Evolutionary conservation across 2,888 invertebrate genomes (phyloP).

Genomic region (Scaptomyza flava): DNA sequence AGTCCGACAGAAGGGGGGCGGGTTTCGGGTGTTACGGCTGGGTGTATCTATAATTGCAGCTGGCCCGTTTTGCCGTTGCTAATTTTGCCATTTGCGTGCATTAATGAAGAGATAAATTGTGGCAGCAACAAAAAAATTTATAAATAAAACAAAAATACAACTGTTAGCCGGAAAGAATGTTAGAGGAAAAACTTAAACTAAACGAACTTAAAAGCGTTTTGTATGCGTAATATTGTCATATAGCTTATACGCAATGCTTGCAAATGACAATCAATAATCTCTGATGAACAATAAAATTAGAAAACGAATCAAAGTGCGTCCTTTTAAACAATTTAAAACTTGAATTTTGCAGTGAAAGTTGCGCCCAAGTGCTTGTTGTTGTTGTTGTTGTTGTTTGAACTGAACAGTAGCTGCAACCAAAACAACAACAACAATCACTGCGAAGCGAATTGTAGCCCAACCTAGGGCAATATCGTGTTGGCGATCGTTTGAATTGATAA

Average conservation of each 20-base stretch:
- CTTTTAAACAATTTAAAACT: constrained; percentile 56
- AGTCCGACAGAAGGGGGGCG: neutral
- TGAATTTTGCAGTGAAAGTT: constrained; percentile 70
- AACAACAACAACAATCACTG: constrained; percentile 25
- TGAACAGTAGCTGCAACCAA: constrained; percentile 32
- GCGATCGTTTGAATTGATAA: constrained; percentile 68
- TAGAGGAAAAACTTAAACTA: constrained; percentile 57
- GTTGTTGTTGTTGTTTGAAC: constrained; percentile 19
- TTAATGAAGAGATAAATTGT: constrained; percentile 68
- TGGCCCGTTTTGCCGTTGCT: constrained; percentile 43
- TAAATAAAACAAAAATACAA: constrained; percentile 6
- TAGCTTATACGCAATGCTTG: constrained; percentile 36
- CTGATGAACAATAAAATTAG: constrained; percentile 17
- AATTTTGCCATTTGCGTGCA: constrained; percentile 74
- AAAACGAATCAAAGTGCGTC: constrained; percentile 63
- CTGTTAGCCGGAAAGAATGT: constrained; percentile 52
- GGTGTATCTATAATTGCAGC: constrained; percentile 50
- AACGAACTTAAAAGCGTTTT: constrained; percentile 6
- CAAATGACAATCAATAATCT: constrained; percentile 34
- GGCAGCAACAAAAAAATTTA: constrained; percentile 32
- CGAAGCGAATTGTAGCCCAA: constrained; percentile 62
- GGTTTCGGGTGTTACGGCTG: neutral
- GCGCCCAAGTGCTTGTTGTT: constrained; percentile 35
- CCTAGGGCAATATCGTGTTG: constrained; percentile 80
- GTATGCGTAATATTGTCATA: constrained; percentile 1